A percentile compares a stretch with the other conserved stretches of the same genome.
Evolutionary conservation across 2,888 invertebrate species (phyloP).

Genomic region (Gasteruption jaculator): DNA sequence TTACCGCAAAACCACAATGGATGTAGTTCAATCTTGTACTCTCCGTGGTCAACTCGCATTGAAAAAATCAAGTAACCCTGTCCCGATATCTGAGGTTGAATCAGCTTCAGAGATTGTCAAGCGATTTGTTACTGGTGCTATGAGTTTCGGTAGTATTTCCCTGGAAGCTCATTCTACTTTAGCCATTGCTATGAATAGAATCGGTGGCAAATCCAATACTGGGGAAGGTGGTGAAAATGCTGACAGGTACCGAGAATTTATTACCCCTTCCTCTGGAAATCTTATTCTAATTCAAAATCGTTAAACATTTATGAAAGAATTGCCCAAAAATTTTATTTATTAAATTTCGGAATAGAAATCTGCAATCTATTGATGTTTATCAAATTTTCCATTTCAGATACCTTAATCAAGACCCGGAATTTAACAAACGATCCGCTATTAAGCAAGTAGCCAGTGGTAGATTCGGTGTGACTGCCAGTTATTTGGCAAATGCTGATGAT

Average conservation of each 20-base stretch:
- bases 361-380: no score
- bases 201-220: slow-evolving; percentile 97
- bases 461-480: slow-evolving; percentile 97
- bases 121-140: slow-evolving; percentile 84
- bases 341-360: slow-evolving; percentile 8
- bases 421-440: slow-evolving; percentile 88
- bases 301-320: neutral
- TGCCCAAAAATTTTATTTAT: slow-evolving; percentile 4
- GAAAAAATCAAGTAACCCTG: slow-evolving; percentile 69
- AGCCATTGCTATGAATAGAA: slow-evolving; percentile 95
- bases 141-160: slow-evolving; percentile 97
- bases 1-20: slow-evolving; percentile 79
- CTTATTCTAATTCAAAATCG: slow-evolving; percentile 1
- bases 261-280: neutral
- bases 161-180: slow-evolving; percentile 93
- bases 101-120: slow-evolving; percentile 93
- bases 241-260: slow-evolving; percentile 56
- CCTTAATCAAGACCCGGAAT: slow-evolving; percentile 67
- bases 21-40: slow-evolving; percentile 81
- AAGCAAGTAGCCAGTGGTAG: slow-evolving; percentile 99
- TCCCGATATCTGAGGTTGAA: slow-evolving; percentile 86
- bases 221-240: slow-evolving; percentile 93
- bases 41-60: slow-evolving; percentile 91
- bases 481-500: slow-evolving; percentile 96
- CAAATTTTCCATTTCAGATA: slow-evolving; percentile 33